Evolutionary conservation across 1,140 invertebrate genomes (phyloP), one percentile per base, ranked within the genome.

Genomic region (Tetramorium parvispinum): DNA sequence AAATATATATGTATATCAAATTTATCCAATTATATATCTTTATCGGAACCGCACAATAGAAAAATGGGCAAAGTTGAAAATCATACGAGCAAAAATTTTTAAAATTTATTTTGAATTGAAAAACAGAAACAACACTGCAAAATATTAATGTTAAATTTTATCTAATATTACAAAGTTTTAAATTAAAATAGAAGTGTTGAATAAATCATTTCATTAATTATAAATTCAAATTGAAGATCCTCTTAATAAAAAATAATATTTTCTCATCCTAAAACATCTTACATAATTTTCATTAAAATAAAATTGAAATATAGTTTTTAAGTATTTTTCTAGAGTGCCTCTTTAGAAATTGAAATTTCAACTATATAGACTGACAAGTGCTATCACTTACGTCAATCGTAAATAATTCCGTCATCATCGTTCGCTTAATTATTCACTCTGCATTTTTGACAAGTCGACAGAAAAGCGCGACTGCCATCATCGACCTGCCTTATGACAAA

Each of bases 401-500:
- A 49, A 40, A 32, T 49, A 78, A 63, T 63, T 10, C 11, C 43
- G 57, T 37, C 18, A 27, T 46, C 21, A 16, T 70, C 49, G 13
- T 43, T 10, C 46, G 32, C 24, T 61, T 43, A 71, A 73, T 83
- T 75, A 83, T 46, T 83, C 68, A 59, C 46, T 75, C 37, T 49
- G 27, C 37, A 73, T n/a, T 75, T 83, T 59, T 83, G 68, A 83
- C 53, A 43, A 61, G 40, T 32, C 18, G 83, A 55, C 63, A 79
- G 73, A 66, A 46, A 81, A 27, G 51, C 27, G 7, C 13, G 53
- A 4, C 32, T 21, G 32, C 37, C 16, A 55, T 70, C 78, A 53
- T 57, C 78, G 49, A 70, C 78, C 49, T 83, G 79, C 43, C 71
- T 83, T 83, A 83, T 68, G 79, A 83, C 79, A 55, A 37, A 75